These are phyloP conservation scores for Spodoptera litura DNA, from an alignment of 1,140 invertebrate species.

Conservation along the genomic window DNA sequence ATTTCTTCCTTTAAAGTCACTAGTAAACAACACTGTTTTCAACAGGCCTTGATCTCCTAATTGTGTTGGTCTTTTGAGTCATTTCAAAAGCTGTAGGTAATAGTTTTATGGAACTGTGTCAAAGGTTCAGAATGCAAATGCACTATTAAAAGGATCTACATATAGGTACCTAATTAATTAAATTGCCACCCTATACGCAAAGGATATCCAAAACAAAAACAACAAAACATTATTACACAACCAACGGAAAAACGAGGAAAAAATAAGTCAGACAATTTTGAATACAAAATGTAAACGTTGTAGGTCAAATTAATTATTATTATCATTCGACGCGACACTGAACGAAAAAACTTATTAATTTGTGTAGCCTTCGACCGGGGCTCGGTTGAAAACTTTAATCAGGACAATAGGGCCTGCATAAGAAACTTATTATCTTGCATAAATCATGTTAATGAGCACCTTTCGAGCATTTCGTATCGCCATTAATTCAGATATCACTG, in stretches of 20 bases:
- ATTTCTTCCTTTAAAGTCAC: too few species aligned
- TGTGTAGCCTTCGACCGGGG: slow-evolving; percentile 36
- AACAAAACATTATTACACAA: slow-evolving; percentile 3
- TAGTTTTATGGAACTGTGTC: too few species aligned
- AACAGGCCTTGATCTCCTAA: too few species aligned
- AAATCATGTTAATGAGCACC: slow-evolving; percentile 85
- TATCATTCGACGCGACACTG: background rate
- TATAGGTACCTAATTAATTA: background rate
- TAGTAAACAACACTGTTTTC: too few species aligned
- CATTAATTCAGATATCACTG: slow-evolving; percentile 86
- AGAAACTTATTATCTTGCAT: slow-evolving; percentile 82
- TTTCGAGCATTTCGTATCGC: slow-evolving; percentile 82
- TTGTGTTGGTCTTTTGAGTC: too few species aligned
- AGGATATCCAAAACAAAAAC: slow-evolving; percentile 10
- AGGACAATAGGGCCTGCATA: slow-evolving; percentile 71
- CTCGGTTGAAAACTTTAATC: slow-evolving; percentile 62
- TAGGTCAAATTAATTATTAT: slow-evolving; percentile 18
- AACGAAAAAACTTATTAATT: slow-evolving; percentile 38
- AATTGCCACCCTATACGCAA: background rate
- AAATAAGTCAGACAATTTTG: background rate
- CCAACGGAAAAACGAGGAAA: background rate
- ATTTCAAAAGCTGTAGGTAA: too few species aligned
- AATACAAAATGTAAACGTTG: background rate
- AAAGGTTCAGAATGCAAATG: too few species aligned
- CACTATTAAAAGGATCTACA: too few species aligned